phyloP scores from a whole-genome alignment of 2,113 vertebrate genomes.

The Cathartes aura region DNA sequence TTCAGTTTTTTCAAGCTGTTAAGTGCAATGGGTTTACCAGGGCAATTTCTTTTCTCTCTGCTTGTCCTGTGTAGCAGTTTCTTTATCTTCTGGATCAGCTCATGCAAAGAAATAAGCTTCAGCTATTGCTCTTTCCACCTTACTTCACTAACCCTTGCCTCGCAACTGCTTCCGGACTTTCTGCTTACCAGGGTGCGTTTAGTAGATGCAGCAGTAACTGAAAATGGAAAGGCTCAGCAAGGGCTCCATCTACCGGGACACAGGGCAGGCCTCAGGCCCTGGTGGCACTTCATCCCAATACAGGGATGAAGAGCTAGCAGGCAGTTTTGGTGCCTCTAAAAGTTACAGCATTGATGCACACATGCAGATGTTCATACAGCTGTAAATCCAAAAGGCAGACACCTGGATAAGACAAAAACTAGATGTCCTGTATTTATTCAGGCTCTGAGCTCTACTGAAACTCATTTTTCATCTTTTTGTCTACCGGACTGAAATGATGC shows the following conservation, averaged over 20 bases:
- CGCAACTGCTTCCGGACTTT: not conserved
- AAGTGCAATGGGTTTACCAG: not conserved
- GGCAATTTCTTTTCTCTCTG: not conserved
- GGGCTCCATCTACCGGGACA: constrained; percentile 45
- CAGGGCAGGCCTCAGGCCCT: not conserved
- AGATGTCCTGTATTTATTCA: fast-evolving
- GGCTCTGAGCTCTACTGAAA: not conserved
- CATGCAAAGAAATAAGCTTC: not conserved
- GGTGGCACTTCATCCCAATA: fast-evolving
- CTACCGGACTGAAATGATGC: not conserved
- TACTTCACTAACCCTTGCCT: not conserved
- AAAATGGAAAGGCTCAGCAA: not conserved
- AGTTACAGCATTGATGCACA: too few species aligned
- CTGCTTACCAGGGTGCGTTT: fast-evolving
- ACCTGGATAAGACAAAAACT: not conserved
- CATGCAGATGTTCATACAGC: not conserved
- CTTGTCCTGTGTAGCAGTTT: not conserved
- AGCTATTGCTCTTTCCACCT: not conserved
- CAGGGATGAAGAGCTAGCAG: not conserved
- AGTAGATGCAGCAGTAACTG: not conserved
- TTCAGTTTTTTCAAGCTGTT: too few species aligned
- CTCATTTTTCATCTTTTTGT: not conserved
- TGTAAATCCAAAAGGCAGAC: not conserved
- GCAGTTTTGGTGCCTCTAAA: not conserved
- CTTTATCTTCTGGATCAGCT: not conserved